Conservation (phyloP, 2,113 vertebrate genomes). For the Progne subis region DNA sequence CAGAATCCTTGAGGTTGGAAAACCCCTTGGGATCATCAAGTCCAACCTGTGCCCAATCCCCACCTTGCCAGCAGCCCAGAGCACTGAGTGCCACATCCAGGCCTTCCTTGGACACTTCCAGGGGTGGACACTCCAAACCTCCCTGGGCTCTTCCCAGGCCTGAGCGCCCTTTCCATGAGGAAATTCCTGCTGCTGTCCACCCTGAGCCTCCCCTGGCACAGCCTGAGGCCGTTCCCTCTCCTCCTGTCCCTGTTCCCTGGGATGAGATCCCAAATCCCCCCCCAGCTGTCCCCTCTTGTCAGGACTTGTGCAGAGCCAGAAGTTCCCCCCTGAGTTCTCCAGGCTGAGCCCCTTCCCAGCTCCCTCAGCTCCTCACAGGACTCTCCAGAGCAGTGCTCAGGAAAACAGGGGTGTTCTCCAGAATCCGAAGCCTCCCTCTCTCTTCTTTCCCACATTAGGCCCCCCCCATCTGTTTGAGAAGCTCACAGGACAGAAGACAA, state of each 20-base stretch:
- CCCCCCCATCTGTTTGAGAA: neutral
- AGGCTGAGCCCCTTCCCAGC: neutral
- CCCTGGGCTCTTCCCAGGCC: neutral
- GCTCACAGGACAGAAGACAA: neutral
- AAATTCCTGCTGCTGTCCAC: neutral
- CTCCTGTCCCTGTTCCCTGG: neutral
- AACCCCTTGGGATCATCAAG: rapidly evolving
- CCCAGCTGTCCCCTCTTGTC: neutral
- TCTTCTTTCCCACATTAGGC: neutral
- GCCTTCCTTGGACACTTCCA: neutral
- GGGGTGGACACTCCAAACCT: neutral
- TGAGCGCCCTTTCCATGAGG: rapidly evolving
- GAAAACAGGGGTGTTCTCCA: neutral
- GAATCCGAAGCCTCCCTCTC: neutral
- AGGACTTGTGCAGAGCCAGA: neutral
- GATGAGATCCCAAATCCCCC: neutral
- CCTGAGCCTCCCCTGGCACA: neutral
- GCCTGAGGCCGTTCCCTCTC: neutral
- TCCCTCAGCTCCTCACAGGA: neutral
- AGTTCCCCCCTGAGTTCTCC: neutral
- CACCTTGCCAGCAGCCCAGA: neutral
- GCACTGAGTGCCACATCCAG: neutral
- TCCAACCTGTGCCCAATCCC: neutral
- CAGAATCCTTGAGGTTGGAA: neutral
- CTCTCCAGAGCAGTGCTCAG: neutral